A percentile compares a stretch with the other conserved stretches of the same genome.
These are phyloP conservation scores for Chaetodon trifasciatus DNA, from an alignment of 2,797 vertebrate genomes.

Conservation along the genomic window DNA sequence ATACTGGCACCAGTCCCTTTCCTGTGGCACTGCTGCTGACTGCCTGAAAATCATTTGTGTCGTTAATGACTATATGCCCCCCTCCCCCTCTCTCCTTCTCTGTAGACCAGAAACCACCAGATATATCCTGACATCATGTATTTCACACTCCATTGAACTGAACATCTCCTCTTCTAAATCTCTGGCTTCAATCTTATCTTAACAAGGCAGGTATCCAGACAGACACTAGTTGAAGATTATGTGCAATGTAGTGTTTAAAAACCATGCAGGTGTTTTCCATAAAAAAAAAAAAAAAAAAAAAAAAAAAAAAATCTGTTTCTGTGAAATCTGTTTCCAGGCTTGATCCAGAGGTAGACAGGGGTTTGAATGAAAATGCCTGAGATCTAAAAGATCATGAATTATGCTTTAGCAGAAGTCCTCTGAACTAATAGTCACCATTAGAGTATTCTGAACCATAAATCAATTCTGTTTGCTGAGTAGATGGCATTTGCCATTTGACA, in stretches of 20 bases:
- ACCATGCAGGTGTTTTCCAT: background rate
- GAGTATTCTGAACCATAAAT: background rate
- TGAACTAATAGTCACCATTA: background rate
- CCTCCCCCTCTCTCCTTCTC: background rate
- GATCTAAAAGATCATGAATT: background rate
- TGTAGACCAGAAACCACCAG: constrained; percentile 12
- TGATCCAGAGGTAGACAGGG: background rate
- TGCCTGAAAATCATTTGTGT: constrained; percentile 24
- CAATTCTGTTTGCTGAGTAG: background rate
- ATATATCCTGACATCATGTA: constrained; percentile 17
- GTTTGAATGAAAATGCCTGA: background rate
- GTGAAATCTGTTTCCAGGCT: background rate
- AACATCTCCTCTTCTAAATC: constrained; percentile 30
- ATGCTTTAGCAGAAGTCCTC: background rate
- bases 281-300: no score
- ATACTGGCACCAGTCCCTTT: constrained; percentile 39
- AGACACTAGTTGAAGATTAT: background rate
- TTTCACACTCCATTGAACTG: constrained; percentile 32
- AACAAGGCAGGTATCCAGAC: constrained; percentile 19
- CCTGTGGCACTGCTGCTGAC: constrained; percentile 35
- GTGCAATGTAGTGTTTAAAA: background rate
- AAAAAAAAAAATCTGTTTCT: background rate
- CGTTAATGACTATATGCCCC: background rate
- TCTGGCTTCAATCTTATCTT: constrained; percentile 51
- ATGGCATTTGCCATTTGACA: background rate